Evolutionary conservation across 2,113 vertebrate species (phyloP), one percentile per base, ranked within the genome.

Genomic region (Pygoscelis adeliae): DNA sequence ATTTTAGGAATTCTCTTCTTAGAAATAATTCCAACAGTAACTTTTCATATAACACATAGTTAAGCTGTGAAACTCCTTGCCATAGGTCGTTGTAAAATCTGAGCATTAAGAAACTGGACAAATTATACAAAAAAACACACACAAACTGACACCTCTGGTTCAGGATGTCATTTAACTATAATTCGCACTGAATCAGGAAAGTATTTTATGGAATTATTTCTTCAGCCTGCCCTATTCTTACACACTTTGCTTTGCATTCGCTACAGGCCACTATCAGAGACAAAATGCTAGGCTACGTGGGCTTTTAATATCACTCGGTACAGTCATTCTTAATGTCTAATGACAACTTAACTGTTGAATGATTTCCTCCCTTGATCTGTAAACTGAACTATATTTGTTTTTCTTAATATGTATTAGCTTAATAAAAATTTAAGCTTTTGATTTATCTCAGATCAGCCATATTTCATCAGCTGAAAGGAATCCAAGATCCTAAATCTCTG

Each of bases 1-100:
- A 90, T 80, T 65, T 94, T 62, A 92, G 61, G 22, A 92, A 71
- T 91, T 94, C 44, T 52, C 32, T 73, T 87, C 21, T 96, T 32
- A 76, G 59, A 94, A 23, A 91, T 70, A 96, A 93, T 85, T 94
- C 63, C 56, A 97, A 86, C 36, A 79, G 77, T 62, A 80, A 93
- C 49, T 88, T 90, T 36, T 93, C 92, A 90, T 58, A 13, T 53
- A 87, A 96, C 92, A 96, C 92, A 65, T 83, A 96, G 73, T 94
- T 94, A 95, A 85, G 78, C 36, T 2, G 58, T 66, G 58, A 94
- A 96, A 93, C 23, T 67, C 73, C 47, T 53, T 72, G 53, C 40
- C 2, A 13, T 1, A 34, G 20, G 34, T 67, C 74, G 34, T 21
- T 71, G 11, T 91, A 96, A 96, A 91, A 91, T 42, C 25, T 36